phyloP scores from a whole-genome alignment of 2,888 invertebrate genomes.

The Mycogona germanica region DNA sequence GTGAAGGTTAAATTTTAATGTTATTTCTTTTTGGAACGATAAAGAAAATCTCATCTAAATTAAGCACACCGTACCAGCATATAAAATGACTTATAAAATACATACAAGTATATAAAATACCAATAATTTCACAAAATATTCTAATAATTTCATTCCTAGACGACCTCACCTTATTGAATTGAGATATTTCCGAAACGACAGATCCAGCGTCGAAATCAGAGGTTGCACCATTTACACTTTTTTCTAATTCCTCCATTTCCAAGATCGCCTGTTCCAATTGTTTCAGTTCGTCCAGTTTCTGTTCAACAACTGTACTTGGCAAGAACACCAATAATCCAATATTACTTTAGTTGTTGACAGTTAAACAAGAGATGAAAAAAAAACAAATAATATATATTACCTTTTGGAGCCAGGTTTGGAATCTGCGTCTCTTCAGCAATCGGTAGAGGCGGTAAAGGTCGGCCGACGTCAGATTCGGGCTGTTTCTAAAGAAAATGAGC shows the following conservation, averaged over 20 bases:
- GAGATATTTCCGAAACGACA: slow-evolving; percentile 20
- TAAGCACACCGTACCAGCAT: neutral
- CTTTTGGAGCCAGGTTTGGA: neutral
- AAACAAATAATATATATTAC: neutral
- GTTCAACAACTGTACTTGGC: too few relatives aligned
- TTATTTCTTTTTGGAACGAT: too few relatives aligned
- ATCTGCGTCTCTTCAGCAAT: neutral
- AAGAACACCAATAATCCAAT: too few relatives aligned
- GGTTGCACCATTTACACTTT: slow-evolving; percentile 14
- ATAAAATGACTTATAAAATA: neutral
- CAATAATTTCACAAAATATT: neutral
- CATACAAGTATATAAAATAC: neutral
- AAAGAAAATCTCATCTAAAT: too few relatives aligned
- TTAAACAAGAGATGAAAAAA: neutral
- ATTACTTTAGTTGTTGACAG: too few relatives aligned
- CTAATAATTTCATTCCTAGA: neutral
- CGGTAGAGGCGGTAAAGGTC: neutral
- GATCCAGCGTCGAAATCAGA: slow-evolving; percentile 22
- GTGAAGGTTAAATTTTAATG: too few relatives aligned
- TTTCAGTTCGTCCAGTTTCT: neutral
- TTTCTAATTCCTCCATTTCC: slow-evolving; percentile 21
- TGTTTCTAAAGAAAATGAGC: too few relatives aligned
- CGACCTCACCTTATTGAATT: slow-evolving; percentile 6
- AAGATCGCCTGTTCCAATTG: slow-evolving; percentile 10
- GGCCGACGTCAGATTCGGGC: neutral